Percentiles rank a stretch among this genome's conserved stretches.
Evolutionary conservation across 2,113 vertebrate genomes (phyloP).

Genomic region (Oncorhynchus keta): DNA sequence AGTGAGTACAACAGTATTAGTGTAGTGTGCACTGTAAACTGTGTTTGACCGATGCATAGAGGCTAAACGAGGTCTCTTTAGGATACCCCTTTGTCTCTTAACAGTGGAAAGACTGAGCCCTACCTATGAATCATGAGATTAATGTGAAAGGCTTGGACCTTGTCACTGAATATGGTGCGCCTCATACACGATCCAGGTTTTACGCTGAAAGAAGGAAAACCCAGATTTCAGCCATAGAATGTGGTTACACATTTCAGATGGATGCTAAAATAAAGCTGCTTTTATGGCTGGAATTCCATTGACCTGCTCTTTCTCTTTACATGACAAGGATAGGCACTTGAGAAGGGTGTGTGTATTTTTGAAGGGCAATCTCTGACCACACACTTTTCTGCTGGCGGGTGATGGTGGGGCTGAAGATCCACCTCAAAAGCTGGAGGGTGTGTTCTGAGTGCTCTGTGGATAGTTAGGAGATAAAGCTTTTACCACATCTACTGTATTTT

Average conservation of each 20-base stretch:
- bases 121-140: slow-evolving; percentile 4
- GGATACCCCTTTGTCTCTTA: slow-evolving; percentile 6
- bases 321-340: slow-evolving; percentile 53
- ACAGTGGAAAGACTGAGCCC: slow-evolving; percentile 1
- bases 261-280: slow-evolving; percentile 54
- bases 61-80: not conserved
- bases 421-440: not conserved
- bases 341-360: slow-evolving; percentile 68
- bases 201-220: slow-evolving; percentile 20
- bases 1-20: not conserved
- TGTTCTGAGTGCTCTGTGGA: not conserved
- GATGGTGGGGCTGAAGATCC: slow-evolving; percentile 34
- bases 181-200: not conserved
- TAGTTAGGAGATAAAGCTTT: not conserved
- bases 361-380: slow-evolving; percentile 62
- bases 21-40: not conserved
- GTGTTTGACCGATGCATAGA: not conserved
- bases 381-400: slow-evolving; percentile 47
- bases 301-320: slow-evolving; percentile 44
- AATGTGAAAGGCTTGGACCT: not conserved
- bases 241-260: slow-evolving; percentile 38
- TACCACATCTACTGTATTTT: not conserved
- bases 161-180: not conserved
- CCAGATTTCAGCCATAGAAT: slow-evolving; percentile 17
- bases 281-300: slow-evolving; percentile 54